phyloP scores from a whole-genome alignment of 1,140 invertebrate species.

The Nymphalis io region DNA sequence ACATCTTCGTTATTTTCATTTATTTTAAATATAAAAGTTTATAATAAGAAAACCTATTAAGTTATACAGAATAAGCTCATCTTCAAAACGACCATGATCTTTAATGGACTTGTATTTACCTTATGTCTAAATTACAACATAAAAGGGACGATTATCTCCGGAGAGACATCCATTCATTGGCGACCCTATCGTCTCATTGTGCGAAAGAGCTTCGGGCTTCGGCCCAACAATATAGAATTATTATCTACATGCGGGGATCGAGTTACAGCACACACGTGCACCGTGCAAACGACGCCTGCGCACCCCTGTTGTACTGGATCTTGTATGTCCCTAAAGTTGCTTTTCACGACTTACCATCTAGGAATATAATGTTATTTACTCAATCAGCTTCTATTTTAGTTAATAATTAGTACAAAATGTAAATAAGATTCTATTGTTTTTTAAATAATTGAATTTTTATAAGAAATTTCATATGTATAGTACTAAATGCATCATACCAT shows the following conservation, averaged over 20 bases:
- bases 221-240: slow-evolving; percentile 47
- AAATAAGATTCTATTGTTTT: background rate
- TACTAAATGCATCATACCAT: too few relatives aligned
- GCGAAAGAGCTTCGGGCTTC: slow-evolving; percentile 24
- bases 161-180: slow-evolving; percentile 38
- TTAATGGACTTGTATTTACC: slow-evolving; percentile 30
- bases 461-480: background rate
- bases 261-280: slow-evolving; percentile 49
- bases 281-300: slow-evolving; percentile 38
- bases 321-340: slow-evolving; percentile 8
- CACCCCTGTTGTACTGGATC: slow-evolving; percentile 20
- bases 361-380: background rate
- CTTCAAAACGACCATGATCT: slow-evolving; percentile 2
- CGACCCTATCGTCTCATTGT: slow-evolving; percentile 40
- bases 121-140: slow-evolving; percentile 32
- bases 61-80: slow-evolving; percentile 1
- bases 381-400: background rate
- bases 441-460: background rate
- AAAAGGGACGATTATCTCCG: slow-evolving; percentile 34
- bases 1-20: background rate
- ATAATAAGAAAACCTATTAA: background rate
- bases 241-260: slow-evolving; percentile 45
- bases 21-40: too few relatives aligned
- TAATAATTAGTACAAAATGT: background rate
- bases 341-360: background rate